Evolutionary conservation across 23 tunicate species (phyloP).

Genomic region (Styela clava): DNA sequence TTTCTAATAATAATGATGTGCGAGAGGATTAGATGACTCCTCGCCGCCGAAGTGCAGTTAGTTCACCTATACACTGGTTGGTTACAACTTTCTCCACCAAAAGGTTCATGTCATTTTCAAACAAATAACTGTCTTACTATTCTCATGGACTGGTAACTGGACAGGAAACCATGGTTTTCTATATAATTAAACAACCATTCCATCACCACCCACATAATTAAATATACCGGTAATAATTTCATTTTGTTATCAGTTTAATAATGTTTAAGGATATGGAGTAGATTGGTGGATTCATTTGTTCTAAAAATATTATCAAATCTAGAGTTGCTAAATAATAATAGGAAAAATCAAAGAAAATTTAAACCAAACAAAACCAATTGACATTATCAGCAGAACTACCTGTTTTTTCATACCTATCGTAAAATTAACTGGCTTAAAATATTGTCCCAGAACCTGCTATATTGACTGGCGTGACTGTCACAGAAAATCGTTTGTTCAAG

Average conservation of each 20-base stretch:
- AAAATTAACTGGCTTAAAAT: not conserved
- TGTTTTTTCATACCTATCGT: not conserved
- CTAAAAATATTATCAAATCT: not conserved
- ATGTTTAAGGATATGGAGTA: not conserved
- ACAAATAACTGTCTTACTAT: not conserved
- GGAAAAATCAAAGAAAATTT: not conserved
- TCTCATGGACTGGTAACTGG: too few species aligned
- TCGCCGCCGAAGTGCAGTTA: too few species aligned
- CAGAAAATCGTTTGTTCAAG: not conserved
- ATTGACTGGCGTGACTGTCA: not conserved
- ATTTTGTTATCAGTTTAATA: too few species aligned
- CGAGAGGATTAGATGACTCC: too few species aligned
- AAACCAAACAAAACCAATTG: too few species aligned
- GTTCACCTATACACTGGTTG: not conserved
- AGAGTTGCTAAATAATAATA: not conserved
- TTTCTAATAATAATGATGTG: too few species aligned
- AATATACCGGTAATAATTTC: too few species aligned
- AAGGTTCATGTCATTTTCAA: not conserved
- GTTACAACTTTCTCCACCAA: not conserved
- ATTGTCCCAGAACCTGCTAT: not conserved
- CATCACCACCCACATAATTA: too few species aligned
- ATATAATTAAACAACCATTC: not conserved
- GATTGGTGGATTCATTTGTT: not conserved
- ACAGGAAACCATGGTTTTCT: too few species aligned
- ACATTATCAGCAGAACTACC: not conserved